Evolutionary conservation across 2,888 invertebrate genomes (phyloP).

Genomic region (Stomorhina lunata): DNA sequence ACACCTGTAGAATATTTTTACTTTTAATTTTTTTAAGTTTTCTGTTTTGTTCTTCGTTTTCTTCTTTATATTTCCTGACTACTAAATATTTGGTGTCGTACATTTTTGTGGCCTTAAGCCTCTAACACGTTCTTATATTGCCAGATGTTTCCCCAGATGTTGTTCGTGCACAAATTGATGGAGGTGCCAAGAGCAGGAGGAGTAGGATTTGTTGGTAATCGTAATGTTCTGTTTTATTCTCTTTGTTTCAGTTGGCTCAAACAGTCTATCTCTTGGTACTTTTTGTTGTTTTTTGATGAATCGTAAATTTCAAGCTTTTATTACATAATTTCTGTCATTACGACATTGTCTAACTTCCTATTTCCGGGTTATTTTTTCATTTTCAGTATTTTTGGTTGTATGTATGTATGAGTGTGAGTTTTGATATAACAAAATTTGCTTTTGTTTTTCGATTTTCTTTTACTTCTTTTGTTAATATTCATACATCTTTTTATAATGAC

Average conservation of each 20-base stretch:
- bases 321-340: constrained; percentile 78
- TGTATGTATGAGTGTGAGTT: neutral
- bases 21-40: neutral
- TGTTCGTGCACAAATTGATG: neutral
- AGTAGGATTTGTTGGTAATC: neutral
- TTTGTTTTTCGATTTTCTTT: neutral
- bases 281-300: constrained; percentile 63
- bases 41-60: neutral
- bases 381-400: neutral
- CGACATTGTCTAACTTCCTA: constrained; percentile 68
- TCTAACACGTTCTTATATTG: constrained; percentile 49
- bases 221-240: constrained; percentile 12
- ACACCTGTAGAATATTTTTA: constrained; percentile 67
- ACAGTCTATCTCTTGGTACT: neutral
- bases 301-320: constrained; percentile 78
- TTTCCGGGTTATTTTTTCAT: constrained; percentile 41
- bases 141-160: constrained; percentile 33
- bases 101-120: constrained; percentile 59
- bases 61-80: constrained; percentile 57
- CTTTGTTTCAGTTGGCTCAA: neutral
- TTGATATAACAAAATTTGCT: neutral
- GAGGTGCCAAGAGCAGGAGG: neutral
- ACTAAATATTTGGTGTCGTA: constrained; percentile 48
- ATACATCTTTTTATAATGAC: constrained; percentile 48
- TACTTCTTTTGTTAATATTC: constrained; percentile 53